phyloP scores from a whole-genome alignment of 2,797 vertebrate genomes.

The Cephalopachus bancanus region DNA sequence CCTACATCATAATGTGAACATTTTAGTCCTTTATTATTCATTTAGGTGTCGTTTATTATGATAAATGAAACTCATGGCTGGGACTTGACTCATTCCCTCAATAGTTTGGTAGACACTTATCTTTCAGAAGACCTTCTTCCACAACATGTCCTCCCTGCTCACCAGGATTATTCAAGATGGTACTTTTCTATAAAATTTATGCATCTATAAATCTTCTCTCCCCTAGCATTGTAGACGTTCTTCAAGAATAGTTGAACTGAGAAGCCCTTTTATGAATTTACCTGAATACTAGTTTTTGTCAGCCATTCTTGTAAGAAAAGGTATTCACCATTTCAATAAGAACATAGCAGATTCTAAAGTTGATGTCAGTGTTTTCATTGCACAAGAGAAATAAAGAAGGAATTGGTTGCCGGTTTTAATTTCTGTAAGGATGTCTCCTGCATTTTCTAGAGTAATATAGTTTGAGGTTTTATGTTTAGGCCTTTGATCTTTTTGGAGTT shows the following conservation, averaged over 20 bases:
- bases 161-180: not conserved
- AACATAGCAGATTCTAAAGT: not conserved
- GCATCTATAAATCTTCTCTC: not conserved
- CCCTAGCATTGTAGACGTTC: not conserved
- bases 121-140: not conserved
- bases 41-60: not conserved
- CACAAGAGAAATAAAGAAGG: not conserved
- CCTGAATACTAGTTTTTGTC: not conserved
- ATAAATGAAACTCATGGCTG: not conserved
- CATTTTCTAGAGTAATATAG: no score
- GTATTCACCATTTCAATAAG: not conserved
- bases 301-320: not conserved
- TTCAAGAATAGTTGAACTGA: not conserved
- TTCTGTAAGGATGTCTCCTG: no score
- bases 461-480: no score
- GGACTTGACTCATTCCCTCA: not conserved
- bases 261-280: not conserved
- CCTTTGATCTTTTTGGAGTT: no score
- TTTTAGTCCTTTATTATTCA: not conserved
- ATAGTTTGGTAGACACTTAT: not conserved
- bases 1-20: not conserved
- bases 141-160: not conserved
- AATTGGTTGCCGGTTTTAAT: not conserved
- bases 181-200: not conserved
- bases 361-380: not conserved